Conservation (phyloP, 2,113 vertebrate genomes). For the Misgurnus anguillicaudatus region DNA sequence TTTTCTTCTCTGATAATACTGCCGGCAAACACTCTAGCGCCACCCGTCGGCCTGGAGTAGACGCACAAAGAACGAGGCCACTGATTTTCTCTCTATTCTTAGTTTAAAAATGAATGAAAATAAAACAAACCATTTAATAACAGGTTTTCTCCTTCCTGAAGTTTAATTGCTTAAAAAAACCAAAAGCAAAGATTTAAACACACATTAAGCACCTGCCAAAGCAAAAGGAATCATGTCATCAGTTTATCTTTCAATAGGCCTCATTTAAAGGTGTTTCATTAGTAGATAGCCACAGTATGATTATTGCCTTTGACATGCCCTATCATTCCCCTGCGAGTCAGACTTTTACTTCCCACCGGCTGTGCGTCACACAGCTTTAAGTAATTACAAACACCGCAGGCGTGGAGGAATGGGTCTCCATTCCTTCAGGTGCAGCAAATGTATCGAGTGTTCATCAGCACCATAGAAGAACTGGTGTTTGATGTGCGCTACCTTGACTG, state of each 20-base stretch:
- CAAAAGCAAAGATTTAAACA: not conserved
- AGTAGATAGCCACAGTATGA: slow-evolving; percentile 22
- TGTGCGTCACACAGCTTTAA: slow-evolving; percentile 27
- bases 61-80: not conserved
- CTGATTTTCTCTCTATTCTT: not conserved
- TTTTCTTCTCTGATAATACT: not conserved
- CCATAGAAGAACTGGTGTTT: slow-evolving; percentile 26
- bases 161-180: not conserved
- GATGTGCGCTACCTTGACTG: slow-evolving; percentile 35
- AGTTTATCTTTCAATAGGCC: slow-evolving; percentile 1
- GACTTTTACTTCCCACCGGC: not conserved
- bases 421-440: slow-evolving; percentile 23
- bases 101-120: not conserved
- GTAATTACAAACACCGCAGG: slow-evolving; percentile 33
- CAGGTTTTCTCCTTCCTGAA: not conserved
- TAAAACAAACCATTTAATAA: not conserved
- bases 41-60: slow-evolving; percentile 45
- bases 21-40: not conserved
- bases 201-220: slow-evolving; percentile 24
- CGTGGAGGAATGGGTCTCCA: slow-evolving; percentile 26
- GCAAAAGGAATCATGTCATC: slow-evolving; percentile 21
- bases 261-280: slow-evolving; percentile 4
- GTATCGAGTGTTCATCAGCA: slow-evolving; percentile 34
- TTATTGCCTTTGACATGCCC: slow-evolving; percentile 9
- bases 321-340: slow-evolving; percentile 13